A percentile compares a stretch with the other conserved stretches of the same genome.
phyloP scores from a whole-genome alignment of 2,888 invertebrate species.

The Hirtodrosophila cameraria region DNA sequence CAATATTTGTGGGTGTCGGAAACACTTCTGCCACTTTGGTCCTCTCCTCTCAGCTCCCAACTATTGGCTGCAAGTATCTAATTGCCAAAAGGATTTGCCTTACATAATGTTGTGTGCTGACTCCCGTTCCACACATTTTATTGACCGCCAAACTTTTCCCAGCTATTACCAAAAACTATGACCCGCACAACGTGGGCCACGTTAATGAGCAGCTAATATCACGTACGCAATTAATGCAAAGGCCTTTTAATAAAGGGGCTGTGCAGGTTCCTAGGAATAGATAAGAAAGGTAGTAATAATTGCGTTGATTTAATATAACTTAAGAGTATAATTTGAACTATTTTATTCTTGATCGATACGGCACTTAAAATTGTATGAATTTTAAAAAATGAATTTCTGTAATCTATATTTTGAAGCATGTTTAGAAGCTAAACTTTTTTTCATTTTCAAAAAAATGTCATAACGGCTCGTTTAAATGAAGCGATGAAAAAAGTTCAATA shows the following conservation, averaged over 20 bases:
- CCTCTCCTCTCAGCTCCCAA: not conserved
- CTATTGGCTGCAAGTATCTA: slow-evolving; percentile 71
- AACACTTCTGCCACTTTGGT: slow-evolving; percentile 28
- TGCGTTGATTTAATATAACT: no score
- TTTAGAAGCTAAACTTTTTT: no score
- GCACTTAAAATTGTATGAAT: no score
- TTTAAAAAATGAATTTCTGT: no score
- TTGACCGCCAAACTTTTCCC: slow-evolving; percentile 59
- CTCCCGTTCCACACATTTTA: slow-evolving; percentile 38
- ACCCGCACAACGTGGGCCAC: slow-evolving; percentile 49
- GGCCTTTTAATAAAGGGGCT: slow-evolving; percentile 68
- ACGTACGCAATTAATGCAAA: slow-evolving; percentile 73
- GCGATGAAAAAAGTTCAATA: no score
- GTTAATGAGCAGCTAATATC: slow-evolving; percentile 72
- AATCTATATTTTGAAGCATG: no score
- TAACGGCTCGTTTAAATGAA: no score
- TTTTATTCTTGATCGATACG: no score
- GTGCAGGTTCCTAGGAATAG: no score
- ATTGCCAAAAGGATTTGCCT: slow-evolving; percentile 78
- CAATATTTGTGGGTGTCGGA: slow-evolving; percentile 71
- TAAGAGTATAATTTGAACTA: no score
- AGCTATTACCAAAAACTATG: slow-evolving; percentile 58
- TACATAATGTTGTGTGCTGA: slow-evolving; percentile 70
- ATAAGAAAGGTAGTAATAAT: no score
- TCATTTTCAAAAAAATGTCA: no score